Base-by-base conservation (phyloP, 2,797 vertebrate genomes). In the Amazona finschi region DNA sequence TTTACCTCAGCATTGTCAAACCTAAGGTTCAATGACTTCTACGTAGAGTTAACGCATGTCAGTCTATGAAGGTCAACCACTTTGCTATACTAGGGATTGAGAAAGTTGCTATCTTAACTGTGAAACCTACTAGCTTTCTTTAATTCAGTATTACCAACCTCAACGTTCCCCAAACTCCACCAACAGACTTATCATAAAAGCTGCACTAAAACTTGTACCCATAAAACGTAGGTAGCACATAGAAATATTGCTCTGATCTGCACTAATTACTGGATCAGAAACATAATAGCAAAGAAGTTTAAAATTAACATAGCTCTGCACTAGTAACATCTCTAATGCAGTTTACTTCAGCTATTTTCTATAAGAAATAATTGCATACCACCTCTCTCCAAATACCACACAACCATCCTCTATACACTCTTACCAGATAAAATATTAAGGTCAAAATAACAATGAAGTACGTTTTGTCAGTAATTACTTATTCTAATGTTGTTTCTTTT, bases 1-100 rank as follows among this genome's bases (percentile, higher is more conserved):
- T 85, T 30, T 11, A 67, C 36, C 20, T 52, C 21, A 49, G 31
- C 10, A 60, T 25, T 78, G 2, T 33, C n/a, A 73, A 70, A 73
- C 14, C 4, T 0, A 2, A 12, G 0, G 1, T 38, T 62, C 67
- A 73, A 36, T 8, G 61, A 43, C 31, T 39, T 17, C 46, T 6
- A 62, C 7, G 41, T 12, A 41, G 28, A 60, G 70, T 58, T 55
- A 84, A 69, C 10, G 38, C 9, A 30, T 71, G 7, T 20, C 70
- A 69, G 11, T 66, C 31, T 85, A 73, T 19, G 66, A 85, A 82
- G 3, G 33, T 49, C 22, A 67, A 8, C 52, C 12, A 16, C 41
- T 64, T 76, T 8, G 30, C 39, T 33, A 8, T 1, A 4, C 8
- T 50, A 60, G 8, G 27, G 60, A 64, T 36, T 49, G 3, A 52